Percentiles rank a stretch among this genome's conserved stretches.
These are phyloP conservation scores for Polypedilum vanderplanki DNA, from an alignment of 1,140 invertebrate species.

Conservation along the genomic window DNA sequence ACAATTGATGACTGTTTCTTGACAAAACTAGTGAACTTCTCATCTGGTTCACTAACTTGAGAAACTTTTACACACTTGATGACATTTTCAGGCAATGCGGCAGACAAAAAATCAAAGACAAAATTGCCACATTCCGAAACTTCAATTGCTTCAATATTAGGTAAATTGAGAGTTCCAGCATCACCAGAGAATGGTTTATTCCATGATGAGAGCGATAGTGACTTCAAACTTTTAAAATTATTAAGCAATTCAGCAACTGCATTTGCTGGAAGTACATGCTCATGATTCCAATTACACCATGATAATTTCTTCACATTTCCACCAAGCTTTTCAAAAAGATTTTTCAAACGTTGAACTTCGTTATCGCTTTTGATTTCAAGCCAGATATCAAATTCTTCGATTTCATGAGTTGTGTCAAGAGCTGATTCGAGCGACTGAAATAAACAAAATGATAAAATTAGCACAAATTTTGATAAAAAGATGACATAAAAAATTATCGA, in stretches of 20 bases:
- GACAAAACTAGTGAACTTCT: not conserved
- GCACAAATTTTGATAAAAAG: too few relatives aligned
- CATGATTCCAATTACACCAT: not conserved
- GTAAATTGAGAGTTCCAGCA: not conserved
- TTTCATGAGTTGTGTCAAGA: not conserved
- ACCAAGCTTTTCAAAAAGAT: not conserved
- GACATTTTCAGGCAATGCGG: not conserved
- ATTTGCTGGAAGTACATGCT: not conserved
- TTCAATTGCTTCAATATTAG: not conserved
- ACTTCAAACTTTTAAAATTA: not conserved
- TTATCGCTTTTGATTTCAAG: not conserved
- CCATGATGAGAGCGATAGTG: not conserved
- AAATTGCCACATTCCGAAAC: not conserved
- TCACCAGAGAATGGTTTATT: not conserved
- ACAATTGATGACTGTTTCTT: not conserved
- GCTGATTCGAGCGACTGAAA: not conserved
- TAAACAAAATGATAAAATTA: too few relatives aligned
- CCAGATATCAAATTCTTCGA: conserved; percentile 10
- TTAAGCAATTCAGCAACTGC: not conserved
- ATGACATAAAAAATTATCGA: too few relatives aligned
- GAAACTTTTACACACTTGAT: not conserved
- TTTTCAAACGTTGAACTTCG: not conserved
- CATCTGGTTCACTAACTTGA: not conserved
- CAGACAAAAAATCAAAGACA: not conserved
- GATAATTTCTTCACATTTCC: not conserved